Conservation (phyloP, 2,888 invertebrate species). For the Calliphora vomitoria region DNA sequence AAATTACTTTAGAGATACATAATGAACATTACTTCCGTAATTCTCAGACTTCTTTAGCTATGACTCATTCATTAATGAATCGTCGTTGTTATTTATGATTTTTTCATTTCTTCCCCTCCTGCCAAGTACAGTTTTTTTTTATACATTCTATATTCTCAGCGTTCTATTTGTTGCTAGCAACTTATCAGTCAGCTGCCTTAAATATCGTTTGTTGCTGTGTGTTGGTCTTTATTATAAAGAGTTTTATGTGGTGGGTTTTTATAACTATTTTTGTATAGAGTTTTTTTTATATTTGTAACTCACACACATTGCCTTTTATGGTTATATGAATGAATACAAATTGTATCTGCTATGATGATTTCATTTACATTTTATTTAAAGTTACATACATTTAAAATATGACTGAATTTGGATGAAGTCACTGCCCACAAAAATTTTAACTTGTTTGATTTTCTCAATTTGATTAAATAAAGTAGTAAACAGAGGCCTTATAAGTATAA, state of each 20-base stretch:
- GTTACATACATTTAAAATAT: not conserved
- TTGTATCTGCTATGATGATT: constrained; percentile 29
- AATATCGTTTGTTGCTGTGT: constrained; percentile 1
- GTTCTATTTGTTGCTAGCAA: not conserved
- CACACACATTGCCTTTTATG: constrained; percentile 35
- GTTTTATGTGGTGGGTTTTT: constrained; percentile 28
- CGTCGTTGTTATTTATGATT: not conserved
- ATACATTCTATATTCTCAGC: not conserved
- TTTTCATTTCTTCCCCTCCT: not conserved
- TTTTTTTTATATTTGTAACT: not conserved
- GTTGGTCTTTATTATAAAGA: constrained; percentile 3
- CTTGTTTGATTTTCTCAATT: not conserved
- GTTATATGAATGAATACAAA: constrained; percentile 15
- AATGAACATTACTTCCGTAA: not conserved
- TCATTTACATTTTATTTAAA: constrained; percentile 23
- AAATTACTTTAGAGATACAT: not conserved
- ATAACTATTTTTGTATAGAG: constrained; percentile 5
- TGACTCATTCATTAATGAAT: constrained; percentile 19
- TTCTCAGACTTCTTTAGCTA: not conserved
- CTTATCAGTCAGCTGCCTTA: constrained; percentile 19
- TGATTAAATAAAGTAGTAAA: no score
- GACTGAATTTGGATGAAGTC: not conserved
- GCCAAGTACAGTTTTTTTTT: constrained; percentile 37
- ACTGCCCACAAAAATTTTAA: not conserved
- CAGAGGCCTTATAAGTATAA: no score